Percentiles rank a stretch among this genome's conserved stretches.
phyloP scores from a whole-genome alignment of 2,113 vertebrate species.

The human (Homo sapiens) region DNA sequence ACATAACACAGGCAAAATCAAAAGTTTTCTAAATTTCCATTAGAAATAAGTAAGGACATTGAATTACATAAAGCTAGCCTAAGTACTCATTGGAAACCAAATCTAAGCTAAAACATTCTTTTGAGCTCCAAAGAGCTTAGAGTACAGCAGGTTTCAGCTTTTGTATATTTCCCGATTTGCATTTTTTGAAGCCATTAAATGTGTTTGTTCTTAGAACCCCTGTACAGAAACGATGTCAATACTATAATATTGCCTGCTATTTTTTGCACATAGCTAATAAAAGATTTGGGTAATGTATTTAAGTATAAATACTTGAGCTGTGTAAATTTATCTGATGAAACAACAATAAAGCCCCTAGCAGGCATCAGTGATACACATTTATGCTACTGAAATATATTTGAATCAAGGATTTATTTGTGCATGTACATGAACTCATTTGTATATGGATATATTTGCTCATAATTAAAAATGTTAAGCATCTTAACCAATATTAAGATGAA shows the following conservation, averaged over 20 bases:
- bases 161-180: neutral
- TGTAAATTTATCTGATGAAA: neutral
- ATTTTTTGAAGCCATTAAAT: neutral
- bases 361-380: neutral
- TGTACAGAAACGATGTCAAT: neutral
- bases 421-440: neutral
- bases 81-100: neutral
- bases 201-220: neutral
- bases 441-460: neutral
- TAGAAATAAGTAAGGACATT: neutral
- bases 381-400: neutral
- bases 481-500: neutral
- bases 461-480: neutral
- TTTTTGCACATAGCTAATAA: neutral
- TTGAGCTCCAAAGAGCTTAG: neutral
- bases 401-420: neutral
- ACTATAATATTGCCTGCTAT: neutral
- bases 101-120: neutral
- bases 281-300: neutral
- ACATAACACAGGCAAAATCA: neutral
- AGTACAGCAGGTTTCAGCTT: neutral
- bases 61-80: slow-evolving; percentile 8
- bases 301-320: neutral
- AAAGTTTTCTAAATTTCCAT: slow-evolving; percentile 10
- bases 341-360: neutral